Evolutionary conservation across 2,797 vertebrate species (phyloP).

Genomic region (Enteromius unitaeniatus): DNA sequence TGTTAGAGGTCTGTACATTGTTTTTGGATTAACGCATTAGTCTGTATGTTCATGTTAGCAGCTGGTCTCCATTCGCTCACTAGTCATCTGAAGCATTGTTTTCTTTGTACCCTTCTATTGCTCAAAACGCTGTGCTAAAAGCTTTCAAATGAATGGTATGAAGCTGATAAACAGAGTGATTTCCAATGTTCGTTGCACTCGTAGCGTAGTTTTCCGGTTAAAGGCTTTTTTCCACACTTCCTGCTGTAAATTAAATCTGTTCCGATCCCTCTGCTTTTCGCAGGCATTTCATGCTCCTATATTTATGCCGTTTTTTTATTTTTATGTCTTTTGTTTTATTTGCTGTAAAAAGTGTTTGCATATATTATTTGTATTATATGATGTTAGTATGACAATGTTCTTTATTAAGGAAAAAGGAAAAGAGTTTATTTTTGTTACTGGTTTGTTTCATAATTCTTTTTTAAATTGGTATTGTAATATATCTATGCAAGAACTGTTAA

Average conservation of each 20-base stretch:
- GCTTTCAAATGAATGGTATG: constrained; percentile 42
- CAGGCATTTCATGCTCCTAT: constrained; percentile 35
- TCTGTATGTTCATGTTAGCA: constrained; percentile 26
- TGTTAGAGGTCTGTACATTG: constrained; percentile 25
- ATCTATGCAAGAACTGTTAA: constrained; percentile 99
- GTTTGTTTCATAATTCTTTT: constrained; percentile 99
- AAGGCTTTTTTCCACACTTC: constrained; percentile 44
- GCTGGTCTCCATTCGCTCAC: neutral
- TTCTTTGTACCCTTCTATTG: constrained; percentile 8
- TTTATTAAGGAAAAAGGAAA: constrained; percentile 99
- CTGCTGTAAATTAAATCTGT: constrained; percentile 61
- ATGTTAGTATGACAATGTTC: constrained; percentile 99
- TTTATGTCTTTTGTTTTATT: constrained; percentile 83
- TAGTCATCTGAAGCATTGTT: neutral
- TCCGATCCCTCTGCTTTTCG: constrained; percentile 53
- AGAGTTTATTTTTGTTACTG: constrained; percentile 99
- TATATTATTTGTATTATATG: constrained; percentile 99
- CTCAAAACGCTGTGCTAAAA: constrained; percentile 51
- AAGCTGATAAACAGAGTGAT: constrained; percentile 30
- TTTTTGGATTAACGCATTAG: constrained; percentile 16
- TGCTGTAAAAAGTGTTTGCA: constrained; percentile 98
- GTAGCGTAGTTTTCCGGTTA: constrained; percentile 44
- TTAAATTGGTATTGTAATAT: constrained; percentile 99
- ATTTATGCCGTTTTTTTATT: constrained; percentile 59
- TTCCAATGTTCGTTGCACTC: constrained; percentile 38